phyloP scores from a whole-genome alignment of 2,888 invertebrate genomes.

The Nomada flava region DNA sequence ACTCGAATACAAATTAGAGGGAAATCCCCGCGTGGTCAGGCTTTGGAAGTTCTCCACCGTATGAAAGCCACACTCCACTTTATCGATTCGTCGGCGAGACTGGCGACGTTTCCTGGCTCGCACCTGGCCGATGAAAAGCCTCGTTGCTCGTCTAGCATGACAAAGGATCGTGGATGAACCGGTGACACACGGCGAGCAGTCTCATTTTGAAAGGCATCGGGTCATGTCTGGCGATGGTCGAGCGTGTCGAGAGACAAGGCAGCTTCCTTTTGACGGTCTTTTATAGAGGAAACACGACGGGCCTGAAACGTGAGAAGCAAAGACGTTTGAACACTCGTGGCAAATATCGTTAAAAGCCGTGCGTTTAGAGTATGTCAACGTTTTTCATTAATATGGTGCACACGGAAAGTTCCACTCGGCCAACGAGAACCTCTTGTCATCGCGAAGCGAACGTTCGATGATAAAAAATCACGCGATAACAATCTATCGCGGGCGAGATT shows the following conservation, averaged over 20 bases:
- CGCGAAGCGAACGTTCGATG: neutral
- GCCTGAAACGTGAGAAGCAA: conserved; percentile 35
- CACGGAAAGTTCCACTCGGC: conserved; percentile 26
- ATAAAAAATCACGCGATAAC: neutral
- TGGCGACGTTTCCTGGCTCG: conserved; percentile 66
- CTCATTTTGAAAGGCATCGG: conserved; percentile 9
- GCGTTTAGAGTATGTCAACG: neutral
- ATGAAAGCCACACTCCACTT: conserved; percentile 61
- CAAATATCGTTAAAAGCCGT: neutral
- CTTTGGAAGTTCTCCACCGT: conserved; percentile 63
- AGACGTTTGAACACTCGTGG: neutral
- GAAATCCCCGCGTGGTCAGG: conserved; percentile 36
- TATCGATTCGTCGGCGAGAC: conserved; percentile 73
- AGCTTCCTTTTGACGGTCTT: neutral
- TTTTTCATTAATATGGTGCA: conserved; percentile 15
- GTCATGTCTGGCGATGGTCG: conserved; percentile 1
- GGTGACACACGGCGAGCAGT: neutral
- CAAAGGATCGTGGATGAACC: conserved; percentile 21
- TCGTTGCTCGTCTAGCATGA: conserved; percentile 49
- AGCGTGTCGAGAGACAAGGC: neutral
- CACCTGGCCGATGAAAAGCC: conserved; percentile 67
- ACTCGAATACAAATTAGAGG: neutral
- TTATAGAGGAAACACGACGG: neutral
- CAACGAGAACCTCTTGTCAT: neutral
- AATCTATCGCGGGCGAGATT: neutral